Percentiles rank a stretch among this genome's conserved stretches.
These are phyloP conservation scores for Chiloscyllium plagiosum DNA, from an alignment of 2,113 vertebrate genomes.

Conservation along the genomic window DNA sequence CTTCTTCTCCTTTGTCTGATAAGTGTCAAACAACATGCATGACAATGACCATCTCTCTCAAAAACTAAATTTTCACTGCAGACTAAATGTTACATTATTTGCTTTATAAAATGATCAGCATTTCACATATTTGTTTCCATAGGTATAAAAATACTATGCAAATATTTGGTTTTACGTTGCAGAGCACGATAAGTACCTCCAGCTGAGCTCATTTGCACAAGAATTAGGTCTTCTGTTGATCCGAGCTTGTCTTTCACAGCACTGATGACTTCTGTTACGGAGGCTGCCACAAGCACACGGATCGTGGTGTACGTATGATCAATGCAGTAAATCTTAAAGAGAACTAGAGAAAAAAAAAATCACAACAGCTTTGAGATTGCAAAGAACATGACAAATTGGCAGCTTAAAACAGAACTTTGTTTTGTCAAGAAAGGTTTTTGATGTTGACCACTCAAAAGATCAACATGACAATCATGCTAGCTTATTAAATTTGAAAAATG, in stretches of 20 bases:
- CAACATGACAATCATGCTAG: neutral
- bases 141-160: neutral
- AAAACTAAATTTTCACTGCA: neutral
- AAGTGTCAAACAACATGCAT: no score
- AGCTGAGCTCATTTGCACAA: slow-evolving; percentile 86
- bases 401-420: neutral
- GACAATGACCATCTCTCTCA: no score
- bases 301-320: slow-evolving; percentile 97
- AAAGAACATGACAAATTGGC: neutral
- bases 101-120: neutral
- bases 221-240: slow-evolving; percentile 79
- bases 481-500: neutral
- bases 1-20: no score
- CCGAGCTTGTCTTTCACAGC: slow-evolving; percentile 89
- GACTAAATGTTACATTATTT: neutral
- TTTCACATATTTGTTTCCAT: neutral
- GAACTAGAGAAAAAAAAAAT: slow-evolving; percentile 64
- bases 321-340: slow-evolving; percentile 92
- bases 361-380: neutral
- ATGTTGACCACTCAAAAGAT: neutral
- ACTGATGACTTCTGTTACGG: slow-evolving; percentile 79
- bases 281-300: slow-evolving; percentile 74
- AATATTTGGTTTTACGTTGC: neutral
- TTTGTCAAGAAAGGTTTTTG: neutral
- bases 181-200: slow-evolving; percentile 68